Conservation (phyloP, 2,797 vertebrate species). For the Sebastolobus altivelis region DNA sequence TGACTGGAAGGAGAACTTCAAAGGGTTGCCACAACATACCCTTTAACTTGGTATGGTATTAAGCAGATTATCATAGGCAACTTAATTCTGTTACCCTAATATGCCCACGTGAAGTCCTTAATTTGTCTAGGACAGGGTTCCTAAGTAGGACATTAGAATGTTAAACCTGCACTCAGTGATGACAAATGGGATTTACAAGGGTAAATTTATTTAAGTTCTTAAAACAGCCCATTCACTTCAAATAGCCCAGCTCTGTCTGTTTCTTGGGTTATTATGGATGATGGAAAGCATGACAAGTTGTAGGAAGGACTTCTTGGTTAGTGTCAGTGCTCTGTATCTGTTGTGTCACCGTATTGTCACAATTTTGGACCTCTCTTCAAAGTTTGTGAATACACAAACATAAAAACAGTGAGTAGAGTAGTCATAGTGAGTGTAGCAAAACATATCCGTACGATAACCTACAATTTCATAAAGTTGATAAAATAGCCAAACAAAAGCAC, state of each 20-base stretch:
- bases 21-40: conserved; percentile 39
- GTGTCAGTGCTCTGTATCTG: conserved; percentile 7
- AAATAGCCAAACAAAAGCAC: neutral
- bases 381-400: neutral
- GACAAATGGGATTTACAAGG: conserved; percentile 48
- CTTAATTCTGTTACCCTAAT: conserved; percentile 47
- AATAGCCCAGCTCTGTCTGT: conserved; percentile 46
- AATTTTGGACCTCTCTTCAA: neutral
- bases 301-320: conserved; percentile 27
- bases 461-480: neutral
- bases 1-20: conserved; percentile 61
- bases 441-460: neutral
- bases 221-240: conserved; percentile 55
- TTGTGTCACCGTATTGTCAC: neutral
- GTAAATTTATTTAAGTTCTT: conserved; percentile 60
- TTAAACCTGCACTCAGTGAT: conserved; percentile 36
- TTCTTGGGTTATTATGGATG: conserved; percentile 29
- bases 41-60: conserved; percentile 53
- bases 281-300: conserved; percentile 32
- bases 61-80: conserved; percentile 51
- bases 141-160: conserved; percentile 44
- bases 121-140: conserved; percentile 48
- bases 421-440: neutral
- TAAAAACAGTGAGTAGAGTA: neutral
- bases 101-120: conserved; percentile 42